Base-by-base conservation (phyloP, 2,888 invertebrate genomes). In the Tromatobia lineatoria region DNA sequence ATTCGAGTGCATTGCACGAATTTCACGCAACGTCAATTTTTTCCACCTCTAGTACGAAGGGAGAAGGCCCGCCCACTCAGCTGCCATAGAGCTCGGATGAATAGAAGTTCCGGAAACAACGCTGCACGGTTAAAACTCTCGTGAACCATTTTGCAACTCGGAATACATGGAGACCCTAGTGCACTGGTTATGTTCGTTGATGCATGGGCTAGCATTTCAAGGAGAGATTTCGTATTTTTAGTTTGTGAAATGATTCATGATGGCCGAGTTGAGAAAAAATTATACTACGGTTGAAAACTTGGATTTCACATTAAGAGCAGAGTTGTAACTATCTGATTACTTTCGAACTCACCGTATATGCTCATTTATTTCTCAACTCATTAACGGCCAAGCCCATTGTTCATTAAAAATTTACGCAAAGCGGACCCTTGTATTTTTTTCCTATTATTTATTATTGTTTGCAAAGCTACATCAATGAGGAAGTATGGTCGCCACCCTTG, bases 61-160 rank as follows among this genome's bases (percentile, higher is more conserved):
- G 64, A 73, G 25, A 52, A 78, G n/a, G 18, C 57, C 45, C n/a
- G 54, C 20, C n/a, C n/a, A 38, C 29, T 23, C 8, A 29, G n/a
- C 20, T 61, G 15, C 29, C 47, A 34, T 57, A 45, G 10, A 78
- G 50, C 25, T 61, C 45, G 47, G 66, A 79, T 70, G 50, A 64
- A 75, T 71, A 54, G 54, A 83, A 70, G 64, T 75, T 70, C 38
- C 70, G 47, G 70, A 70, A 75, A 75, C 61, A 79, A 73, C 70
- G 64, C 29, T 29, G 52, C 59, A 75, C 54, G 52, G 64, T 79
- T 79, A 47, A 75, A 79, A 79, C 52, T 64, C 78, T 61, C 74
- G 74, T 74, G 73, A 74, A 78, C 45, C 70, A 75, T 79, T 47
- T 75, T 75, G 15, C 20, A 57, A 4, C 11, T 23, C 47, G 23